Base-by-base conservation (phyloP, 1,140 invertebrate species). In the Neodiprion pinetum region DNA sequence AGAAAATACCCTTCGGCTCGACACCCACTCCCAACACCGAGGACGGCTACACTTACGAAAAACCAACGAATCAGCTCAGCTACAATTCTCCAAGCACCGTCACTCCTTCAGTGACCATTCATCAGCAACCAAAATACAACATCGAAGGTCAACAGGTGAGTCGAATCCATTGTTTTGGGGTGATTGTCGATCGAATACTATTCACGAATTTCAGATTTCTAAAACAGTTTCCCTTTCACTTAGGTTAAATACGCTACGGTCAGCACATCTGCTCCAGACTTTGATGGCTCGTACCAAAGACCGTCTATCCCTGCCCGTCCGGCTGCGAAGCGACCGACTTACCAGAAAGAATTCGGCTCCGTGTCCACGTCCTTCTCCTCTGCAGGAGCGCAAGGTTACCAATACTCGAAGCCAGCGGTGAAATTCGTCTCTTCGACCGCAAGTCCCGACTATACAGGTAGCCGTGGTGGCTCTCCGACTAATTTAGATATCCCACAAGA, bases 1-100 rank as follows among this genome's bases (percentile, higher is more conserved):
- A 73, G 75, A 81, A 85, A 69, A 74, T 70, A 72, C 79, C 80
- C 67, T 80, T 80, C 68, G 78, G 80, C 9, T 85, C 81, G 49
- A 80, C 74, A 76, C 68, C 74, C 70, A 80, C 81, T 72, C 78
- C 76, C 28, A 85, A 85, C 70, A 85, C 83, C 61, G 86, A 86
- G 4, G 83, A 81, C 48, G 71, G 74, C 28, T 79, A 77, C 23
- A 70, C 68, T 17, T 81, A 80, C 74, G 28, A 78, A 21, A 69
- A 74, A 72, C 69, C 75, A n/a, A 40, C 77, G 78, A 65, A 71
- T 10, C 73, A 83, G 80, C 67, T 81, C 81, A 49, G 77, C 83
- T 40, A 84, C 76, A 76, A 50, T 82, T 17, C 74, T 47, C 12
- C 9, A 61, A 28, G 67, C 50, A 53, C 72, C 21, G 73, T 70